phyloP scores from a whole-genome alignment of 2,888 invertebrate genomes.

The Corbicula japonica region DNA sequence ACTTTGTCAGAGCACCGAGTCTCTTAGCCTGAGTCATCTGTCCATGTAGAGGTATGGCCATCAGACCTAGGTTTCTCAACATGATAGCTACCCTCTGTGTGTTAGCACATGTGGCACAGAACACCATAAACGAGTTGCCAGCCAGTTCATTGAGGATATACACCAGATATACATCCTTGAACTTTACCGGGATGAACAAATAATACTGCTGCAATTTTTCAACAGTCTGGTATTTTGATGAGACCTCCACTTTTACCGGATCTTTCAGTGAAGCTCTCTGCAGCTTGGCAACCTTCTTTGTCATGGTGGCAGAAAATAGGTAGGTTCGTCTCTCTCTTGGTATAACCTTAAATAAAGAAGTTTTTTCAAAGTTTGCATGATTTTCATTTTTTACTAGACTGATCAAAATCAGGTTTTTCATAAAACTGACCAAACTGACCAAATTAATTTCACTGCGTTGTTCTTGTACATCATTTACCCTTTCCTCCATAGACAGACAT shows the following conservation, averaged over 20 bases:
- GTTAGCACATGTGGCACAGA: constrained; percentile 97
- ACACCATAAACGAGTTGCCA: constrained; percentile 98
- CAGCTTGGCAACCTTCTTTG: constrained; percentile 94
- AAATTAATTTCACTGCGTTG: no score
- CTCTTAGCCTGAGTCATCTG: constrained; percentile 99
- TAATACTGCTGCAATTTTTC: constrained; percentile 98
- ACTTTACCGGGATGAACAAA: constrained; percentile 97
- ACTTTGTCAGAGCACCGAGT: constrained; percentile 97
- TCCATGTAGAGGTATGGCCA: constrained; percentile 98
- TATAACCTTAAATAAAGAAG: constrained; percentile 89
- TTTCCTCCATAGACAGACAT: no score
- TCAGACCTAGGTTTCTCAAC: constrained; percentile 95
- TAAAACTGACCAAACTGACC: no score
- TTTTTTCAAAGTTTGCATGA: no score
- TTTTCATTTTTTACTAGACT: no score
- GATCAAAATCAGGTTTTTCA: no score
- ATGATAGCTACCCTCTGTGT: constrained; percentile 96
- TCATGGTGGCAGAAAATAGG: constrained; percentile 99
- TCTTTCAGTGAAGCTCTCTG: constrained; percentile 97
- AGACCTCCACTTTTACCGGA: constrained; percentile 98
- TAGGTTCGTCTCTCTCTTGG: constrained; percentile 96
- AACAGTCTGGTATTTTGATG: constrained; percentile 99
- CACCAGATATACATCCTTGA: constrained; percentile 98
- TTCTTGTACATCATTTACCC: no score
- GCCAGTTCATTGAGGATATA: constrained; percentile 97